Base-by-base conservation (phyloP, 1,140 invertebrate species). In the Zaprionus camerounensis region DNA sequence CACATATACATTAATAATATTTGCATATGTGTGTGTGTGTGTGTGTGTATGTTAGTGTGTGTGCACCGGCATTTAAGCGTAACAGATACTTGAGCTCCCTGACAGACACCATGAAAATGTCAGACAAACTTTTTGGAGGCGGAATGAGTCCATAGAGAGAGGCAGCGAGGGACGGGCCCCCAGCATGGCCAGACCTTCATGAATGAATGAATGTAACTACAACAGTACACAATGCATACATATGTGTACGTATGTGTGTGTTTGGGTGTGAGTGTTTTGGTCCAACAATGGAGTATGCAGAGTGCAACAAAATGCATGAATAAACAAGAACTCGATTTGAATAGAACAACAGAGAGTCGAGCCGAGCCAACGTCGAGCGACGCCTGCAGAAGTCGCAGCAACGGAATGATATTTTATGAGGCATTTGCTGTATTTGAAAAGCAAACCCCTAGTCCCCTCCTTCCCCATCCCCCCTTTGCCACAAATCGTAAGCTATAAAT, bases 261-360 rank as follows among this genome's bases (percentile, higher is more conserved):
- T 66, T 24, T 41, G n/a, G 24, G 11, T 55, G 34, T 72, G 76
- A 71, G 55, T 70, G 55, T 69, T 64, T 75, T 77, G 67, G 68
- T 59, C 71, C 65, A 88, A 88, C 84, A 88, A 90, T 90, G 69
- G 66, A 78, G 74, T 71, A 59, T 71, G 56, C 66, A 77, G 84
- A 83, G 82, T 88, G 84, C 85, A 88, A 84, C 84, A 88, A 76
- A 90, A 88, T 88, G 84, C 84, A 90, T 88, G 84, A 88, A 88
- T 88, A 88, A 87, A 80, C 84, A 90, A 88, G 78, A 90, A 84
- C 84, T 88, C 84, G 81, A 88, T 88, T 88, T 88, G 78, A 88
- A 88, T 90, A 79, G 76, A 76, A 78, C 84, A 88, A 88, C 71
- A 87, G 36, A 12, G 36, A 38, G 36, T 12, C 36, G 36, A 38